These are phyloP conservation scores for Eupsilia transversa DNA, from an alignment of 2,888 invertebrate species.

Conservation along the genomic window DNA sequence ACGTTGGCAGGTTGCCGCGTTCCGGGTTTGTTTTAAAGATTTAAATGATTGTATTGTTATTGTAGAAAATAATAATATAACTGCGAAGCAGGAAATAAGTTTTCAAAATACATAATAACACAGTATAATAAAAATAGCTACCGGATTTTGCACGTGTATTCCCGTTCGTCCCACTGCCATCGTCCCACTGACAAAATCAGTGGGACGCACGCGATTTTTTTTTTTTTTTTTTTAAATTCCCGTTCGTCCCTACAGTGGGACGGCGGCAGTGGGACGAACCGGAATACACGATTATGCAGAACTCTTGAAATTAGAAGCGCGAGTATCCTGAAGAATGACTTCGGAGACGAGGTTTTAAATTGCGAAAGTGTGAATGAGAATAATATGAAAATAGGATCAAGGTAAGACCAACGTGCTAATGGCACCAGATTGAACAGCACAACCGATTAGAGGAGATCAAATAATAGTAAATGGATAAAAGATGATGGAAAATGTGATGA, in stretches of 20 bases:
- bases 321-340: not conserved
- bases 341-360: not conserved
- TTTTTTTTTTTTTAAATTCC: no score
- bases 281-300: no score
- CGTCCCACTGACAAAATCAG: no score
- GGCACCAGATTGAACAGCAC: not conserved
- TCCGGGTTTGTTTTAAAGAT: slow-evolving; percentile 63
- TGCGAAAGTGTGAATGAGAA: not conserved
- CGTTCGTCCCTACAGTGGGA: no score
- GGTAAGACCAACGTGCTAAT: not conserved
- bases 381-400: not conserved
- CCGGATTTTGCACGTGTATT: not conserved
- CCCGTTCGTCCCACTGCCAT: no score
- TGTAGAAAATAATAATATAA: slow-evolving; percentile 1
- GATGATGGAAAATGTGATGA: slow-evolving; percentile 3
- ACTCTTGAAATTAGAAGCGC: not conserved
- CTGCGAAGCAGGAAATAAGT: not conserved
- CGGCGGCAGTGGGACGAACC: no score
- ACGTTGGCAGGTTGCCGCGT: slow-evolving; percentile 70
- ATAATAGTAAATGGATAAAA: not conserved
- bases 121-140: not conserved
- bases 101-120: not conserved
- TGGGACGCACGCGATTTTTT: no score
- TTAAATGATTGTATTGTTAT: slow-evolving; percentile 22
- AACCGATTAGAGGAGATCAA: not conserved